Conservation (phyloP, 2,888 invertebrate genomes). For the Drosophila fungiperda region DNA sequence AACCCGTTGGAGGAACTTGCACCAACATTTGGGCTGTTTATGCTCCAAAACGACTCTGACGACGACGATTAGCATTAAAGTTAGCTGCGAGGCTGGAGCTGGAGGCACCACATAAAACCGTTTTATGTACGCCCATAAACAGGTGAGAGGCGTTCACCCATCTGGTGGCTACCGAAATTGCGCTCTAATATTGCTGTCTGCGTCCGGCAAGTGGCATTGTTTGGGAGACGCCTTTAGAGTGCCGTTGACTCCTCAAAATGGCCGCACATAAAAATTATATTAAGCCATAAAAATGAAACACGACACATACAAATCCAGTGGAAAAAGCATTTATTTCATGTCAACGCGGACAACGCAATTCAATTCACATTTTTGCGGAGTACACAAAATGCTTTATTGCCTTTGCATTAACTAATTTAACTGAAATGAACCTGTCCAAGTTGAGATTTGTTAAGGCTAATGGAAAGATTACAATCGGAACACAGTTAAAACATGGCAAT, state of each 20-base stretch:
- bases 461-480: background rate
- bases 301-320: background rate
- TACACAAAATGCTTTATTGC: slow-evolving; percentile 29
- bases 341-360: slow-evolving; percentile 67
- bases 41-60: slow-evolving; percentile 49
- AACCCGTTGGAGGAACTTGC: slow-evolving; percentile 27
- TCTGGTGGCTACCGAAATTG: slow-evolving; percentile 47
- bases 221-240: slow-evolving; percentile 29
- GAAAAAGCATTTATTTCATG: slow-evolving; percentile 56
- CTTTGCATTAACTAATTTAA: slow-evolving; percentile 4
- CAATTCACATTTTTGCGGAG: slow-evolving; percentile 58
- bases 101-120: slow-evolving; percentile 60
- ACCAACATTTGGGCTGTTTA: slow-evolving; percentile 44
- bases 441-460: background rate
- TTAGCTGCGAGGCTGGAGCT: slow-evolving; percentile 28
- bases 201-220: slow-evolving; percentile 43
- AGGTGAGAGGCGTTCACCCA: slow-evolving; percentile 59
- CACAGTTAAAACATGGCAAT: background rate
- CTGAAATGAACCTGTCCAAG: background rate
- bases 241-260: slow-evolving; percentile 60
- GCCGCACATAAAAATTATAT: slow-evolving; percentile 78
- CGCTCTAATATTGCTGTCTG: slow-evolving; percentile 33
- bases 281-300: slow-evolving; percentile 70
- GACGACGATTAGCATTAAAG: slow-evolving; percentile 78
- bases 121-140: slow-evolving; percentile 71